Evolutionary conservation across 2,113 vertebrate genomes (phyloP).

Genomic region (Ancistrus triradiatus): DNA sequence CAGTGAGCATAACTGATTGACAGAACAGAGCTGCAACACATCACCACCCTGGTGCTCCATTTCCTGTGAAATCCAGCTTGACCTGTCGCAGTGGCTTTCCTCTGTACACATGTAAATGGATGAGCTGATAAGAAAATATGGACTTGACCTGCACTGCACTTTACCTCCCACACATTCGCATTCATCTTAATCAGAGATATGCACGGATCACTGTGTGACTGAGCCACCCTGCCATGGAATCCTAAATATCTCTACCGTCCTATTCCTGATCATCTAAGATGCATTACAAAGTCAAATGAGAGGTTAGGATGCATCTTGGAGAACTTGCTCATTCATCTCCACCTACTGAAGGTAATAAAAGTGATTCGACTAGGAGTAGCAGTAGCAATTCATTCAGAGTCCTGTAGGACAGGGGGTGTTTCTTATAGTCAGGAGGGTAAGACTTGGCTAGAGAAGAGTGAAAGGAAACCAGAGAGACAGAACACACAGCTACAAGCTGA

Average conservation of each 20-base stretch:
- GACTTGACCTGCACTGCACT: too few relatives aligned
- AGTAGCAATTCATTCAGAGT: background rate
- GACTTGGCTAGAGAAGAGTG: background rate
- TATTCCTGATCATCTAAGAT: background rate
- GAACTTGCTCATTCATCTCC: conserved; percentile 4
- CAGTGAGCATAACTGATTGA: too few relatives aligned
- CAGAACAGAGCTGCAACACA: background rate
- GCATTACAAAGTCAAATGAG: background rate
- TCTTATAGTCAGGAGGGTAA: background rate
- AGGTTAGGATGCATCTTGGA: background rate
- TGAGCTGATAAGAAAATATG: too few relatives aligned
- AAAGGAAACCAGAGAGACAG: too few relatives aligned
- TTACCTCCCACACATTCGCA: too few relatives aligned
- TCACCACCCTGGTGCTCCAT: too few relatives aligned
- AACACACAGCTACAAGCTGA: background rate
- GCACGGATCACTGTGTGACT: too few relatives aligned
- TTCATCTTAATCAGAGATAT: too few relatives aligned
- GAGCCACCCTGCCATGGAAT: too few relatives aligned
- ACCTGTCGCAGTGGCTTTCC: background rate
- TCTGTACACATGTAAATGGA: background rate
- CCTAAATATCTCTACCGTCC: background rate
- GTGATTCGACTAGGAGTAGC: background rate
- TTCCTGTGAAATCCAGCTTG: background rate
- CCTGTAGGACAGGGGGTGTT: background rate
- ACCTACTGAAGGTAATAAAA: background rate